Evolutionary conservation across 1,140 invertebrate genomes (phyloP).

Genomic region (Drosophila seguyi): DNA sequence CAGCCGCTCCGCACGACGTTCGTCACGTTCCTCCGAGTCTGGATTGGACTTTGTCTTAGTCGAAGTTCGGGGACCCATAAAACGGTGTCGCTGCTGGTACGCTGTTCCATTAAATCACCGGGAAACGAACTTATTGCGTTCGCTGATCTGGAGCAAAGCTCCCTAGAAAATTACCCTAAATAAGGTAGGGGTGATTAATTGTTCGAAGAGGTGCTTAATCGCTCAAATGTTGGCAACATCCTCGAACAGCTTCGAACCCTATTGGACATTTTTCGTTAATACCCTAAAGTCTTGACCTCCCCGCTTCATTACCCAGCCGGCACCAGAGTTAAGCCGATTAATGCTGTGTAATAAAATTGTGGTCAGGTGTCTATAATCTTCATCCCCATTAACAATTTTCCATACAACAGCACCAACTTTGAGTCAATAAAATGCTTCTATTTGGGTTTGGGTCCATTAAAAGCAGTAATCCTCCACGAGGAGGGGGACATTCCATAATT

Average conservation of each 20-base stretch:
- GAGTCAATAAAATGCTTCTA: conserved; percentile 34
- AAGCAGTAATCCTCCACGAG: conserved; percentile 18
- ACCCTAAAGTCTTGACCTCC: conserved; percentile 16
- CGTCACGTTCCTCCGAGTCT: conserved; percentile 30
- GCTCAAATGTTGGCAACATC: conserved; percentile 16
- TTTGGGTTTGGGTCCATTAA: conserved; percentile 16
- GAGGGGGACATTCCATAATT: conserved; percentile 21
- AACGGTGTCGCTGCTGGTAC: conserved; percentile 1
- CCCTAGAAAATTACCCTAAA: not conserved
- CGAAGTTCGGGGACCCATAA: conserved; percentile 16
- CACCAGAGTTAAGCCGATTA: conserved; percentile 38
- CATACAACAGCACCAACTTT: not conserved
- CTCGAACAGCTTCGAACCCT: not conserved
- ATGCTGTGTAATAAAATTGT: conserved; percentile 41
- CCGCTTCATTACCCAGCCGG: not conserved
- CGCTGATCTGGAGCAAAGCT: conserved; percentile 7
- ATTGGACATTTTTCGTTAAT: not conserved
- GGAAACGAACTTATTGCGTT: conserved; percentile 9
- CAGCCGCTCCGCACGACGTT: conserved; percentile 18
- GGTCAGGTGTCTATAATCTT: conserved; percentile 41
- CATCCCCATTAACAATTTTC: conserved; percentile 33
- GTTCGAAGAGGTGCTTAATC: not conserved
- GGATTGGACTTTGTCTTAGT: conserved; percentile 38
- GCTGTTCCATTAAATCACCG: conserved; percentile 40
- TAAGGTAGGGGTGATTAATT: conserved; percentile 7